Evolutionary conservation across 1,140 invertebrate genomes (phyloP), one percentile per base, ranked within the genome.

Genomic region (Caenorhabditis tropicalis): DNA sequence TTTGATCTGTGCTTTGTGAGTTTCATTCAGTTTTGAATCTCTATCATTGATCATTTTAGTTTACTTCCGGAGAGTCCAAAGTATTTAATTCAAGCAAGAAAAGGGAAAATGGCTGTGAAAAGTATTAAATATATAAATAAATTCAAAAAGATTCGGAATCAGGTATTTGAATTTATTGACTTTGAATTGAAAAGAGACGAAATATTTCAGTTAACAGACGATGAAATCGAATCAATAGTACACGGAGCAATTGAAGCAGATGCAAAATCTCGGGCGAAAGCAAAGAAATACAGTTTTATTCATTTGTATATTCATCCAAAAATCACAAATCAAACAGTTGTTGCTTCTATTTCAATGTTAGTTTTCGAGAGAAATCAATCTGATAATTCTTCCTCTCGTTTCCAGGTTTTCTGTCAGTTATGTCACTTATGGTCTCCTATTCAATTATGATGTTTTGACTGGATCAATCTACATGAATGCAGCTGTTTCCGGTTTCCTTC

Each of bases 231-330:
- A 33, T 58, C 51, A 16, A n/a, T 85, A 2, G 84, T 81, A 7
- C 46, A 85, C 5, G 46, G n/a, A 15, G 79, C 79, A 1, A 48
- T 53, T 39, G 84, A 82, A 19, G 24, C 56, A 21, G 43, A 81
- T 39, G n/a, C 46, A 6, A 65, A 74, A 49, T 56, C 53, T 1
- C 10, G 56, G 36, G 58, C 56, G 0, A 85, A 85, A 39, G 79
- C 79, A 9, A 85, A 85, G 46, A 85, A 81, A 49, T 85, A 85
- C 56, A 79, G 43, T 43, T 85, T 85, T 43, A 46, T 60, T 36
- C 84, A 85, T 70, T 27, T 85, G 9, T 85, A 85, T 53, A 39
- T 49, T 24, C 51, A 81, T 36, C 29, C 51, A 16, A 81, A 46
- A 36, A 51, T 85, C 1, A 79, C 84, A 1, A 29, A 65, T 19